Evolutionary conservation across 1,140 invertebrate genomes (phyloP).

Genomic region (Pogonus chalceus): DNA sequence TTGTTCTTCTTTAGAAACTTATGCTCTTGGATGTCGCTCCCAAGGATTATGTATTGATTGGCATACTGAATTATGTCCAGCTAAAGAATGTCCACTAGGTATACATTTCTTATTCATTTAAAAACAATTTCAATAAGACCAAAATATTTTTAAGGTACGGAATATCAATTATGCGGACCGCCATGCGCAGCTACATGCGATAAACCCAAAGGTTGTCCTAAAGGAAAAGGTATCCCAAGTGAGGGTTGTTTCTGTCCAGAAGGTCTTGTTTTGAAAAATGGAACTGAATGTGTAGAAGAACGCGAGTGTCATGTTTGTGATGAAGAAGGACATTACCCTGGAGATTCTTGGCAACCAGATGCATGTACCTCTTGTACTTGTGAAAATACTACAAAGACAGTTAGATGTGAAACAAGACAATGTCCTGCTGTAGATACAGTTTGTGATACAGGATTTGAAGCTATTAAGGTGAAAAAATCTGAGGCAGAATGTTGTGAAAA

Average conservation of each 20-base stretch:
- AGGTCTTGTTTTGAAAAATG: slow-evolving; percentile 48
- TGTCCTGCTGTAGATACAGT: slow-evolving; percentile 48
- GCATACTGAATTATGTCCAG: slow-evolving; percentile 55
- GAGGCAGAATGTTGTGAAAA: slow-evolving; percentile 55
- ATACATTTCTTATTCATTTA: too few species aligned
- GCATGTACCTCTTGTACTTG: slow-evolving; percentile 70
- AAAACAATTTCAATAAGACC: too few species aligned
- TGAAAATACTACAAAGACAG: slow-evolving; percentile 34
- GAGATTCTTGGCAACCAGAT: slow-evolving; percentile 48
- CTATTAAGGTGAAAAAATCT: slow-evolving; percentile 41
- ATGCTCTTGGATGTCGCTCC: slow-evolving; percentile 58
- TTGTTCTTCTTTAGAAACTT: slow-evolving; percentile 57
- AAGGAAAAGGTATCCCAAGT: slow-evolving; percentile 31
- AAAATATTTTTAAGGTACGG: too few species aligned
- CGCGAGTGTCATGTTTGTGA: slow-evolving; percentile 56
- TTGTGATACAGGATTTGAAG: slow-evolving; percentile 42
- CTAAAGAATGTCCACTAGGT: slow-evolving; percentile 42
- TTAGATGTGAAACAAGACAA: slow-evolving; percentile 45
- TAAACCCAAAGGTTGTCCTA: slow-evolving; percentile 26
- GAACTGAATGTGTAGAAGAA: slow-evolving; percentile 46
- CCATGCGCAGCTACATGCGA: slow-evolving; percentile 65
- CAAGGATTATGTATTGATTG: slow-evolving; percentile 61
- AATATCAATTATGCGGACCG: slow-evolving; percentile 54
- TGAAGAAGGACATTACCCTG: slow-evolving; percentile 37
- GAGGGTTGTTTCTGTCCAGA: slow-evolving; percentile 80